phyloP scores from a whole-genome alignment of 2,888 invertebrate species.

The Xylota sylvarum region DNA sequence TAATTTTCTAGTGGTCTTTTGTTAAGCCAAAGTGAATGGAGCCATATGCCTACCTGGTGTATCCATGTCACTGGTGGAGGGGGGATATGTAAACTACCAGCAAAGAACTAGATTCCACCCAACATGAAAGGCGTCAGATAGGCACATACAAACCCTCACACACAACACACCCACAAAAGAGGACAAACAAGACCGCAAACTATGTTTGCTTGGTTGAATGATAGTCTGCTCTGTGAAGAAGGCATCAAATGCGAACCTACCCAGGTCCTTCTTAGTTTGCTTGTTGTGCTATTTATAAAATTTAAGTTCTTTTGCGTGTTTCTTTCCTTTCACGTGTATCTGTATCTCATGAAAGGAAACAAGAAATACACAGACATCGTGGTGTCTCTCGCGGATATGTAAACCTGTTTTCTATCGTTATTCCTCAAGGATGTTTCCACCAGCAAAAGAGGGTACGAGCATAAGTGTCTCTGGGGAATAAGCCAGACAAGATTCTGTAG shows the following conservation, averaged over 20 bases:
- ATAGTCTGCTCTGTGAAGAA: conserved; percentile 8
- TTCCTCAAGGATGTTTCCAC: neutral
- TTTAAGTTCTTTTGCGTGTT: conserved; percentile 18
- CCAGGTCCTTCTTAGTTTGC: conserved; percentile 3
- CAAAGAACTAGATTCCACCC: conserved; percentile 7
- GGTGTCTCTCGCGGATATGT: conserved; percentile 23
- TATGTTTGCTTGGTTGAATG: conserved; percentile 46
- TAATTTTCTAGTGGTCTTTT: conserved; percentile 30
- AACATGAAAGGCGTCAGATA: conserved; percentile 18
- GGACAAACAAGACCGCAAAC: conserved; percentile 63
- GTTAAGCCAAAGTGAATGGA: neutral
- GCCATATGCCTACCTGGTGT: neutral
- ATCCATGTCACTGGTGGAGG: neutral
- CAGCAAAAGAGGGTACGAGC: neutral
- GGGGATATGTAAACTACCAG: conserved; percentile 7
- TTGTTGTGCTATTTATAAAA: neutral
- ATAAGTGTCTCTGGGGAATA: conserved; percentile 26
- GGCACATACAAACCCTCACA: neutral
- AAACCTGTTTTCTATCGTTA: conserved; percentile 8
- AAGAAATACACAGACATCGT: conserved; percentile 10
- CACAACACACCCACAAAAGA: conserved; percentile 30
- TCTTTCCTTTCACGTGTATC: neutral
- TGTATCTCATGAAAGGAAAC: conserved; percentile 9
- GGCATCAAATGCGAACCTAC: neutral
- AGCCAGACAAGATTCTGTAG: conserved; percentile 30